These are phyloP conservation scores for Meganola albula DNA, from an alignment of 2,888 invertebrate genomes.

Conservation along the genomic window DNA sequence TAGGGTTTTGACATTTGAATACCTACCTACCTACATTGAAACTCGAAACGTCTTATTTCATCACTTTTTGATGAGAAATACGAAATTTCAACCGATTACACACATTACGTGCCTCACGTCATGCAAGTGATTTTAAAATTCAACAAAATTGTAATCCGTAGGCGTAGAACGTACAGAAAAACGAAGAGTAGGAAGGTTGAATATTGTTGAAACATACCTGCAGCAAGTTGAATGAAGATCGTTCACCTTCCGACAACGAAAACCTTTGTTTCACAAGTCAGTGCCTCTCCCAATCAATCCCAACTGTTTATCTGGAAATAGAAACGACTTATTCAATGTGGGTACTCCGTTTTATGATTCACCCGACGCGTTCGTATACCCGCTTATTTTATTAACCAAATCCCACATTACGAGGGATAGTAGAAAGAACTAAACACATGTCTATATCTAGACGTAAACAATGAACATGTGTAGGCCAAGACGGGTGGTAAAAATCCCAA, in stretches of 20 bases:
- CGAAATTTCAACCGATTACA: slow-evolving; percentile 8
- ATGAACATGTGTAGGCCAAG: slow-evolving; percentile 51
- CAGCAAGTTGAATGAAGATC: slow-evolving; percentile 59
- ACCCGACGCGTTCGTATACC: slow-evolving; percentile 49
- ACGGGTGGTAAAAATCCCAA: slow-evolving; percentile 35
- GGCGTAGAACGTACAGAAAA: slow-evolving; percentile 21
- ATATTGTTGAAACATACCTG: slow-evolving; percentile 64
- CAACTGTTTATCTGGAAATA: slow-evolving; percentile 74
- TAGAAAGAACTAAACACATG: slow-evolving; percentile 55
- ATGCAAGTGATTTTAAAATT: slow-evolving; percentile 25
- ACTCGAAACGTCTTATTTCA: slow-evolving; percentile 13
- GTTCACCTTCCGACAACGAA: slow-evolving; percentile 70
- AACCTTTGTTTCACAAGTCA: slow-evolving; percentile 72
- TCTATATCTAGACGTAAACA: slow-evolving; percentile 64
- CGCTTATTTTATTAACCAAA: slow-evolving; percentile 58
- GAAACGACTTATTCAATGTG: slow-evolving; percentile 69
- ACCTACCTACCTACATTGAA: slow-evolving; percentile 30
- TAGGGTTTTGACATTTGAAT: slow-evolving; percentile 34
- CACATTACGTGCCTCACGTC: no score
- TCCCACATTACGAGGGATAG: slow-evolving; percentile 46
- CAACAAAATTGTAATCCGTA: slow-evolving; percentile 33
- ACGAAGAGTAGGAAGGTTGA: no score
- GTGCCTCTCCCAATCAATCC: slow-evolving; percentile 70
- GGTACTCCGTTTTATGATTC: slow-evolving; percentile 57
- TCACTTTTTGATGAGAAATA: slow-evolving; percentile 7